Percentiles rank a stretch among this genome's conserved stretches.
phyloP scores from a whole-genome alignment of 2,888 invertebrate species.

The Trissoscelio sp. region DNA sequence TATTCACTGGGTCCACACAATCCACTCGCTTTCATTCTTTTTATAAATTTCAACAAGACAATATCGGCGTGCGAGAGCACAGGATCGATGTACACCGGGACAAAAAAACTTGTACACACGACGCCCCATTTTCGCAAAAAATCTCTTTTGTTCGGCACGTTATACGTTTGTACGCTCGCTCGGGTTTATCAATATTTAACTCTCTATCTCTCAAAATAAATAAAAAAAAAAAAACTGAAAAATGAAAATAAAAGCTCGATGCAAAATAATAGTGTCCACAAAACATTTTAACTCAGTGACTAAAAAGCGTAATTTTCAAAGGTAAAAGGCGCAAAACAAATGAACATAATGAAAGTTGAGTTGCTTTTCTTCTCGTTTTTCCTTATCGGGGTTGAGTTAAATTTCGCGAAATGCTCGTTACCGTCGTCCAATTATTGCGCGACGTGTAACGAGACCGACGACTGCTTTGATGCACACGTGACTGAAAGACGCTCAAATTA shows the following conservation, averaged over 20 bases:
- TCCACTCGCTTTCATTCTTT: slow-evolving; percentile 8
- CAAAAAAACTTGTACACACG: not conserved
- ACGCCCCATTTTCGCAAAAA: slow-evolving; percentile 19
- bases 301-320: not conserved
- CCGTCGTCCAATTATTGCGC: slow-evolving; percentile 34
- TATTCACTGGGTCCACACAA: not conserved
- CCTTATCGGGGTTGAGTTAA: not conserved
- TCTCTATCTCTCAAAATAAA: not conserved
- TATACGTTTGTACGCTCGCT: slow-evolving; percentile 7
- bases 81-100: slow-evolving; percentile 5
- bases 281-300: not conserved
- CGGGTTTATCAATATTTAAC: slow-evolving; percentile 4
- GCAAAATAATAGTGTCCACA: no score
- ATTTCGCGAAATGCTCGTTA: slow-evolving; percentile 28
- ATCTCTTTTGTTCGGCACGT: slow-evolving; percentile 5
- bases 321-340: slow-evolving; percentile 15
- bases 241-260: not conserved
- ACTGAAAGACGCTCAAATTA: slow-evolving; percentile 24
- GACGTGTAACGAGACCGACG: slow-evolving; percentile 15
- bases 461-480: slow-evolving; percentile 37
- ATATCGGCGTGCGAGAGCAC: not conserved
- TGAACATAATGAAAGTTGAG: slow-evolving; percentile 12
- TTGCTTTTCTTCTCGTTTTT: slow-evolving; percentile 32
- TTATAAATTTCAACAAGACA: slow-evolving; percentile 28
- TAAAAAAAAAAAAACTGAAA: no score